Evolutionary conservation across 2,113 vertebrate species (phyloP), one percentile per base, ranked within the genome.

Genomic region (Sigmodon hispidus): DNA sequence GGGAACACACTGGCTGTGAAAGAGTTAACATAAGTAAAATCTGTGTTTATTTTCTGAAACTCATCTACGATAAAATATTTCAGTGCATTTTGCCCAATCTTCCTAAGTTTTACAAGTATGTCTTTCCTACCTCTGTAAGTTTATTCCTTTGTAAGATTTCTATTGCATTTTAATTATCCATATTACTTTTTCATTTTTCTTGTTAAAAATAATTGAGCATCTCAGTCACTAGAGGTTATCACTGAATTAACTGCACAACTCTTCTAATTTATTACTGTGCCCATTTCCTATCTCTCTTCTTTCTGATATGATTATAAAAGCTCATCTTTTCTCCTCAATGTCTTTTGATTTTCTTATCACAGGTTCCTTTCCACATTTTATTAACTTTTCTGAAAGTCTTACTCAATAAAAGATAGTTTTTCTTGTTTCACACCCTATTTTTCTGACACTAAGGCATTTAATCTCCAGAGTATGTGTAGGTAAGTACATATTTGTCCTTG

Each of bases 321-420:
- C 72, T 86, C 83, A 73, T 96, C 76, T 89, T 85, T 96, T 94
- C n/a, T 73, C 61, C 61, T 95, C n/a, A 85, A n/a, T 81, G 59
- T 87, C 88, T 95, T 89, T 97, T 63, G 69, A 36, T 95, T 96
- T 95, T n/a, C 93, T 97, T 97, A 96, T 96, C 93, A 91, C 45
- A 65, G 40, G 6, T 59, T 96, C 17, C 36, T 97, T 96, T 97
- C 40, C 94, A 65, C 17, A 93, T 91, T 26, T 88, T 93, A 96
- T 95, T 96, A 97, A 85, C 24, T 92, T 95, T 70, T 15, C 36
- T 80, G 21, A 13, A 94, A 94, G 26, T 43, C 9, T 89, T 87
- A 75, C 91, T 93, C 40, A n/a, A 40, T 95, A n/a, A 96, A 94
- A 91, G 73, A 59, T 52, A 84, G 63, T 84, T 45, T 96, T 95